Conservation (phyloP, 2,113 vertebrate genomes). For the Pelodiscus sinensis region DNA sequence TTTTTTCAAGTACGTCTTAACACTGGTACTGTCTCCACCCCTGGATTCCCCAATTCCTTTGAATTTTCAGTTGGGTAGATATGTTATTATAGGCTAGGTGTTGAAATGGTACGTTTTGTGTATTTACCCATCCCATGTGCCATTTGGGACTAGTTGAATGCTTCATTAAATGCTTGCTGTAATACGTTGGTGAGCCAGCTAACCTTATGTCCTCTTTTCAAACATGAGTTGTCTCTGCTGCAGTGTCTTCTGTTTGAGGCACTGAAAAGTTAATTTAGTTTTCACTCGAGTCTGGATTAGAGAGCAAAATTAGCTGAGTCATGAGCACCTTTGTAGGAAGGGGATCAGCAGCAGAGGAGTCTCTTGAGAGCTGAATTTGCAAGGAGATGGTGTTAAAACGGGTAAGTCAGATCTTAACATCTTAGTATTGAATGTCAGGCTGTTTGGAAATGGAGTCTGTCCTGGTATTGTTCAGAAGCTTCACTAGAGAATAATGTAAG, state of each 20-base stretch:
- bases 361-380: constrained; percentile 47
- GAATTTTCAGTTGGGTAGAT: neutral
- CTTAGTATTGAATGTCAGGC: constrained; percentile 53
- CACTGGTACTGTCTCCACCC: neutral
- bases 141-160: accelerated
- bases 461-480: neutral
- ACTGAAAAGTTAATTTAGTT: constrained; percentile 51
- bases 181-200: accelerated
- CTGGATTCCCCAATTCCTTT: neutral
- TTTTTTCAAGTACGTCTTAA: neutral
- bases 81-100: neutral
- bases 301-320: constrained; percentile 61
- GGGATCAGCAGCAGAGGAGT: constrained; percentile 30
- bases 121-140: accelerated
- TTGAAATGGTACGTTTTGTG: accelerated
- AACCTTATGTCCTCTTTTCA: accelerated
- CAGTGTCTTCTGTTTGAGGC: neutral
- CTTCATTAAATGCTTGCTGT: accelerated
- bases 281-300: constrained; percentile 56
- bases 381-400: constrained; percentile 46
- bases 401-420: constrained; percentile 45
- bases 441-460: constrained; percentile 33
- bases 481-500: neutral
- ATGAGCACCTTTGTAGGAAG: constrained; percentile 40
- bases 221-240: accelerated